Evolutionary conservation across 2,113 vertebrate genomes (phyloP), one percentile per base, ranked within the genome.

Genomic region (Zosterops borbonicus): DNA sequence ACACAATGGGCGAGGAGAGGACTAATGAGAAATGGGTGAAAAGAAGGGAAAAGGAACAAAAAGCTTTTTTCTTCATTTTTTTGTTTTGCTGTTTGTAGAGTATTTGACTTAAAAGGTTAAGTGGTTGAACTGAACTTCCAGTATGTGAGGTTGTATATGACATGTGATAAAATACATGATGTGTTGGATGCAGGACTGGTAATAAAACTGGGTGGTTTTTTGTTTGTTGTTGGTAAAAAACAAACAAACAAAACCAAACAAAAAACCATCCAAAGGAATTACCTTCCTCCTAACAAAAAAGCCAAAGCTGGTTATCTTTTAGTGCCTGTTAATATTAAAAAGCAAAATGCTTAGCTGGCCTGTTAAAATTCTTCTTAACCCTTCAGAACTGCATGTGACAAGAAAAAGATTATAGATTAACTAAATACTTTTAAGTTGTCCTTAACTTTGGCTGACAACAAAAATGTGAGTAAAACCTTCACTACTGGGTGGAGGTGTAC

Each of bases 351-450:
- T 91, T 87, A 67, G 47, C 60, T 85, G 9, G 5, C 62, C 19
- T 5, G 3, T 64, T 86, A 52, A 53, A 52, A 52, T 71, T 80
- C 31, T 62, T 93, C 82, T 80, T 88, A 60, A 62, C 47, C 44
- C 56, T 94, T 92, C n/a, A 33, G 64, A 89, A 53, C 65, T 78
- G 64, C 83, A 62, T 64, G 79, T 94, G 96, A 68, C 89, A 83
- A 83, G 75, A 56, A 86, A 68, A 83, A 68, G 79, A 46, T 96
- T 88, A 90, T 35, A 91, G 74, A 60, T 96, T 96, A 97, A 95
- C 94, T 70, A 70, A 74, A 19, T 80, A 78, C 77, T 95, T 90
- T 90, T 33, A 67, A 67, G 11, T 74, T 33, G 71, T 44, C 69
- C 52, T 90, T 93, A 81, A 69, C 56, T 63, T 75, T 87, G 71